phyloP scores from a whole-genome alignment of 1,140 invertebrate genomes.

The Magallana ariakensis region DNA sequence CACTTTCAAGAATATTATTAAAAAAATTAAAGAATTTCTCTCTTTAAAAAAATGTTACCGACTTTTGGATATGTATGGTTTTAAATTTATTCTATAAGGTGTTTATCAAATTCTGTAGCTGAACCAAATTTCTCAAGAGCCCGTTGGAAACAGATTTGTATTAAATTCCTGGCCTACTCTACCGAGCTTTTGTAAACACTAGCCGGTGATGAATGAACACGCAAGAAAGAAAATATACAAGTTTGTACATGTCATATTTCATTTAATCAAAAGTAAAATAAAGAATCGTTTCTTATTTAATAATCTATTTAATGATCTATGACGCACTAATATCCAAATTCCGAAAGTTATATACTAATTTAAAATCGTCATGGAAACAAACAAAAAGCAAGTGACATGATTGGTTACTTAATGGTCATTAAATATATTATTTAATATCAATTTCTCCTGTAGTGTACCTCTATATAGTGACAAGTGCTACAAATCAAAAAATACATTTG shows the following conservation, averaged over 20 bases:
- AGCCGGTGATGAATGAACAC: neutral
- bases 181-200: slow-evolving; percentile 2
- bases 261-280: too few relatives aligned
- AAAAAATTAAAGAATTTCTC: neutral
- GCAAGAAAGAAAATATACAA: neutral
- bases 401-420: neutral
- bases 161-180: neutral
- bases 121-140: neutral
- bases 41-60: neutral
- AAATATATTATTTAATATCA: too few relatives aligned
- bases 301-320: too few relatives aligned
- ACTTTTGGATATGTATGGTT: neutral
- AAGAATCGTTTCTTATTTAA: too few relatives aligned
- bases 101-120: neutral
- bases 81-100: neutral
- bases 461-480: neutral
- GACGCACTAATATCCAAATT: too few relatives aligned
- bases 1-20: too few relatives aligned
- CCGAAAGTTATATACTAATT: too few relatives aligned
- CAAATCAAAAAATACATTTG: neutral
- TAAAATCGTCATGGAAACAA: neutral
- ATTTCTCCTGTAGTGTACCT: too few relatives aligned
- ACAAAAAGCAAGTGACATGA: slow-evolving; percentile 4
- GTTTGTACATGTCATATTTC: slow-evolving; percentile 1
- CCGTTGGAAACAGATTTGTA: neutral